Evolutionary conservation across 2,888 invertebrate genomes (phyloP), one percentile per base, ranked within the genome.

Genomic region (Meiosimyza platycephala): DNA sequence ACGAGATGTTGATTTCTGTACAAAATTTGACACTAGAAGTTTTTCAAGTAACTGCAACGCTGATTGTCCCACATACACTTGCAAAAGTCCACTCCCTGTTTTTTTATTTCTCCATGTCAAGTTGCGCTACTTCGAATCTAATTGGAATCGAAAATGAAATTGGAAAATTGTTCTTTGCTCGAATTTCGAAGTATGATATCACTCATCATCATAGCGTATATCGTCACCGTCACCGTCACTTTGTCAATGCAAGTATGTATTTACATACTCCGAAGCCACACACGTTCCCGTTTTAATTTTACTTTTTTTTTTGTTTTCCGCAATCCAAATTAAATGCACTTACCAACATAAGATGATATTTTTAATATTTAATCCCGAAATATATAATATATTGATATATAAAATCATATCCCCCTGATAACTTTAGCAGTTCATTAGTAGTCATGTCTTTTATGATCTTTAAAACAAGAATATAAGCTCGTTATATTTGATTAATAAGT

Each of bases 41-140:
- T 28, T 28, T 28, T 28, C 28, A 28, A 28, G 4, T 28, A 28
- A 13, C 11, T 55, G 18, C 55, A 55, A 16, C 18, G 55, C 40
- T 67, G 33, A 64, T 12, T 16, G 52, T 71, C 59, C 70, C 68
- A 57, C 59, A 72, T 67, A 74, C 72, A 73, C 65, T 75, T 67
- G 76, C 77, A 79, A 78, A 80, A 75, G 85, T 83, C 81, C 84
- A 84, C 85, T 85, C 85, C 84, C 84, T 80, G 78, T 22, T 82
- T 85, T 79, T 40, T 1, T 79, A 75, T 80, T 81, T 72, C 72
- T 74, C 65, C 51, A 79, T 80, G 82, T 82, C 79, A 33, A 52
- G 66, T 70, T 72, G 48, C 52, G 78, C 78, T 80, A 76, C 54
- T 70, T 68, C 72, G 71, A 68, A 73, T 68, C 71, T 64, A 68